Percentiles rank a stretch among this genome's conserved stretches.
Evolutionary conservation across 2,113 vertebrate genomes (phyloP).

Genomic region (Nesogale talazaci): DNA sequence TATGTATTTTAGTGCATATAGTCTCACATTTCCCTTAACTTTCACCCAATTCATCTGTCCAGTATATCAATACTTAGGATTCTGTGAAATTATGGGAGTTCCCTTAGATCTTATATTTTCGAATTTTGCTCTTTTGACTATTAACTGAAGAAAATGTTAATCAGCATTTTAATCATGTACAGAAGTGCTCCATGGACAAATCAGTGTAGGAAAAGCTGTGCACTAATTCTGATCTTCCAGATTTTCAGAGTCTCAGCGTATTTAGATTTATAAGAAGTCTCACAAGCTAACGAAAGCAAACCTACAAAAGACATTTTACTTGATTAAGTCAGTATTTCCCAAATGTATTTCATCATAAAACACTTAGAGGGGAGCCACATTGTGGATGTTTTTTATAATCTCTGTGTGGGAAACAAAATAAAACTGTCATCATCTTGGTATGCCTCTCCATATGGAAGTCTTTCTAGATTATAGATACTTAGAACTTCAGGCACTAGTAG

Average conservation of each 20-base stretch:
- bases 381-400: neutral
- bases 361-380: neutral
- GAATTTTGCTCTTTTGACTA: too few relatives aligned
- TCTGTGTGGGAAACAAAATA: neutral
- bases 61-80: too few relatives aligned
- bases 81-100: too few relatives aligned
- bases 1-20: too few relatives aligned
- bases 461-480: neutral
- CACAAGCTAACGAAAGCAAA: constrained; percentile 13
- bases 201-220: too few relatives aligned
- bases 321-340: neutral
- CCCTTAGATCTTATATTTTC: too few relatives aligned
- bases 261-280: constrained; percentile 37
- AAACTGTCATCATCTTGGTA: constrained; percentile 28
- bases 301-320: constrained; percentile 35
- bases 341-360: constrained; percentile 49
- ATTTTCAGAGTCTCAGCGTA: neutral
- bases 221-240: too few relatives aligned
- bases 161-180: too few relatives aligned
- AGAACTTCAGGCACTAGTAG: neutral
- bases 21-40: too few relatives aligned
- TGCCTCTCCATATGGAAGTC: neutral
- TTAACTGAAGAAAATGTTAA: too few relatives aligned
- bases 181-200: too few relatives aligned
- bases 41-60: too few relatives aligned